phyloP scores from a whole-genome alignment of 1,140 invertebrate genomes.

The Rhysida immarginata region DNA sequence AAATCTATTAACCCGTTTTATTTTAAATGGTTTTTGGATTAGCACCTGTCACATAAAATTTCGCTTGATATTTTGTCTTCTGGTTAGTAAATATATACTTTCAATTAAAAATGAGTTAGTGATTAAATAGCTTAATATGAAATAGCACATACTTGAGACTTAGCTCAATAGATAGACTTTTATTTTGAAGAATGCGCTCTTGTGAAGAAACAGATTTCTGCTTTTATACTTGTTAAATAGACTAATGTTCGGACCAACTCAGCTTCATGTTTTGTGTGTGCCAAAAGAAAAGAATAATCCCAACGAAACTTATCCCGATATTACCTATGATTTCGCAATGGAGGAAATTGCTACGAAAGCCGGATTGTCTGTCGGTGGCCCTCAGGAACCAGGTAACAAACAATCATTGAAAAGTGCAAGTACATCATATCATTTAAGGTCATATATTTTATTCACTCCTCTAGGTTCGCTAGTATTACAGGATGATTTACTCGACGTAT shows the following conservation, averaged over 20 bases:
- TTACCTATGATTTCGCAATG: constrained; percentile 40
- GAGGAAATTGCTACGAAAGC: constrained; percentile 43
- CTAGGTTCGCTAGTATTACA: constrained; percentile 37
- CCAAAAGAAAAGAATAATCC: constrained; percentile 29
- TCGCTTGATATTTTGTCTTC: too few relatives aligned
- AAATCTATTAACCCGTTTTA: too few relatives aligned
- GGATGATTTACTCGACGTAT: constrained; percentile 40
- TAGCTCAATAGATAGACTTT: too few relatives aligned
- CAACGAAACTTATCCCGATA: constrained; percentile 28
- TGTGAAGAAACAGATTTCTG: too few relatives aligned
- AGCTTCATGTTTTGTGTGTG: constrained; percentile 40
- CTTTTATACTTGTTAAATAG: constrained; percentile 21
- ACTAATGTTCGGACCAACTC: constrained; percentile 40
- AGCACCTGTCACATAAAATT: too few relatives aligned
- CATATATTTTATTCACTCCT: not conserved
- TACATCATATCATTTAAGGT: not conserved
- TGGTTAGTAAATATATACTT: not conserved
- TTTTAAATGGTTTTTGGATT: too few relatives aligned
- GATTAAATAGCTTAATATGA: too few relatives aligned
- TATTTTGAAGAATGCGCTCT: too few relatives aligned
- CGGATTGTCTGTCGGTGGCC: constrained; percentile 25
- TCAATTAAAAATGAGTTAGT: not conserved
- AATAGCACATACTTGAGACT: too few relatives aligned
- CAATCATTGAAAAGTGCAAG: not conserved
- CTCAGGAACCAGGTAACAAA: not conserved